phyloP scores from a whole-genome alignment of 2,797 vertebrate genomes.

The Cyprinodon diabolis region DNA sequence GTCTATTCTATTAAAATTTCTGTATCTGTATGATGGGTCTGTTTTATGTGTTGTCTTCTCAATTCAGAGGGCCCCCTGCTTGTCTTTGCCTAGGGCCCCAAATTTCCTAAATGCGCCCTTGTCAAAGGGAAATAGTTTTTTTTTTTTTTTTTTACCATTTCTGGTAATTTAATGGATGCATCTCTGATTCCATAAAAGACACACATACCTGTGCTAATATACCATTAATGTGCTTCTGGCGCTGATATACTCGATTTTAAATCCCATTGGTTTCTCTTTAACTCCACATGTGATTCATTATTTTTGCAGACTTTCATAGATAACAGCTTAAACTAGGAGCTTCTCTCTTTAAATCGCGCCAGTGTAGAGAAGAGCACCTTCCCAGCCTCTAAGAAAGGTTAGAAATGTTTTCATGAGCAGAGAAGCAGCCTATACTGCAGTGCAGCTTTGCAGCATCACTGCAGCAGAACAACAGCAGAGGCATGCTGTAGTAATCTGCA shows the following conservation, averaged over 20 bases:
- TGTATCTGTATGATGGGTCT: too few species aligned
- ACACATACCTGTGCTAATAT: background rate
- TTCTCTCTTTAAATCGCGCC: constrained; percentile 8
- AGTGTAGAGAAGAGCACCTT: background rate
- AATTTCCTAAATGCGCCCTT: background rate
- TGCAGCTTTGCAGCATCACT: constrained; percentile 20
- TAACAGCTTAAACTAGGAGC: constrained; percentile 1
- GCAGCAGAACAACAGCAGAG: constrained; percentile 45
- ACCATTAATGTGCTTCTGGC: too few species aligned
- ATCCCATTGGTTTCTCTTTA: background rate
- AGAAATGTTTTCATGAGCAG: background rate
- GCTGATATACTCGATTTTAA: background rate
- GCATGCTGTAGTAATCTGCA: constrained; percentile 35
- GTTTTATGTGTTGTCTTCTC: too few species aligned
- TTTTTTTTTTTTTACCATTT: background rate
- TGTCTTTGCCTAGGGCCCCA: too few species aligned
- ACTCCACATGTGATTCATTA: background rate
- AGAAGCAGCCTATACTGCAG: background rate
- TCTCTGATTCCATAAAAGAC: background rate
- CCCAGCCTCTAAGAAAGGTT: background rate
- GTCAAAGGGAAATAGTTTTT: too few species aligned
- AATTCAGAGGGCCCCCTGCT: too few species aligned
- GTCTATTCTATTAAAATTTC: too few species aligned
- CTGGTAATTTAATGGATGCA: background rate
- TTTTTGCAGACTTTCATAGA: background rate